These are phyloP conservation scores for Porites australiensis DNA, from an alignment of 64 coral and sea anemone species.

Conservation along the genomic window DNA sequence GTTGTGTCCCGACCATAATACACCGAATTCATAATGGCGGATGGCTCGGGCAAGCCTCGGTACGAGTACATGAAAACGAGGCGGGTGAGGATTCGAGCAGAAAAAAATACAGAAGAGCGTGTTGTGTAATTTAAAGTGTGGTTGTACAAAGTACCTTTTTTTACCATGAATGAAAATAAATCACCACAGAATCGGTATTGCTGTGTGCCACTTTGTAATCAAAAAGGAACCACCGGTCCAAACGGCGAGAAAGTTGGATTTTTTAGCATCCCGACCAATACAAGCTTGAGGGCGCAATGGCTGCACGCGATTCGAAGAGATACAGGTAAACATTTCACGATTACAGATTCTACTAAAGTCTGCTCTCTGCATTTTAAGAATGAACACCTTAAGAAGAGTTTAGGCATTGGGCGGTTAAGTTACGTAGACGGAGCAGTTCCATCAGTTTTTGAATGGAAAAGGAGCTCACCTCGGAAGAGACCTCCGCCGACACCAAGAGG, in stretches of 20 bases:
- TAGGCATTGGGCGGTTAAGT: slow-evolving; percentile 17
- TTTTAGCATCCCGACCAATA: slow-evolving; percentile 9
- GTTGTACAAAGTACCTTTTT: no score
- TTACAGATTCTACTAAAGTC: slow-evolving; percentile 36
- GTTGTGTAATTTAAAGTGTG: no score
- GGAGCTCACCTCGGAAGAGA: slow-evolving; percentile 45
- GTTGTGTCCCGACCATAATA: no score
- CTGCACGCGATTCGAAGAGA: slow-evolving; percentile 30
- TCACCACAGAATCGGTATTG: slow-evolving; percentile 32
- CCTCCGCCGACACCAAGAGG: neutral
- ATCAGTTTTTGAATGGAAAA: slow-evolving; percentile 13
- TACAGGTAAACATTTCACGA: slow-evolving; percentile 1
- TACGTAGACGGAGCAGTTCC: slow-evolving; percentile 47
- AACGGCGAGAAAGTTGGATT: slow-evolving; percentile 49
- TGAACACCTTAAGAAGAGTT: slow-evolving; percentile 25
- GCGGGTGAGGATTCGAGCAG: no score
- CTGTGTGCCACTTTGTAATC: no score
- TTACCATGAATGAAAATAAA: neutral
- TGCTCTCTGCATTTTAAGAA: slow-evolving; percentile 41
- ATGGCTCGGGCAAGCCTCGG: no score
- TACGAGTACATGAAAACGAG: no score
- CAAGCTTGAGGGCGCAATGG: slow-evolving; percentile 9
- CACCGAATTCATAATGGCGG: no score
- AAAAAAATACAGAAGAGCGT: no score
- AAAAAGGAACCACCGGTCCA: slow-evolving; percentile 33